Conservation (phyloP, 2,888 invertebrate genomes). For the Drosophila subquinaria region DNA sequence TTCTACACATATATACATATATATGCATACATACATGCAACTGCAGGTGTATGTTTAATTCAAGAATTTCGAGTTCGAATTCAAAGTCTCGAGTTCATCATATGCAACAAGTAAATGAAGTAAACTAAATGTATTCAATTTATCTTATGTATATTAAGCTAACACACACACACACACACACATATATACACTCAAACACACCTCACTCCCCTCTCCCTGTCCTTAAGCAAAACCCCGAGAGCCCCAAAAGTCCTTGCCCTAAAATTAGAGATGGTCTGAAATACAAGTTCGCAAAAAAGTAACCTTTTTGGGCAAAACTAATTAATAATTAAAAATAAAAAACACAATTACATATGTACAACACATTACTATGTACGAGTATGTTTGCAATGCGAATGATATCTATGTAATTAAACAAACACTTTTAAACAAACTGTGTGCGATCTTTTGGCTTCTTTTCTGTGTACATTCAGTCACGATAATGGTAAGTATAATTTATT, state of each 20-base stretch:
- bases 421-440: constrained; percentile 51
- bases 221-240: constrained; percentile 2
- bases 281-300: constrained; percentile 38
- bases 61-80: constrained; percentile 31
- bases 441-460: not conserved
- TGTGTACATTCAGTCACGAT: not conserved
- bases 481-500: not conserved
- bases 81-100: constrained; percentile 29
- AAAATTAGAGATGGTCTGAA: constrained; percentile 62
- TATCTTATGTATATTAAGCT: constrained; percentile 70
- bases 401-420: constrained; percentile 64
- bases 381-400: constrained; percentile 59
- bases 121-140: constrained; percentile 68
- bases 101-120: constrained; percentile 48
- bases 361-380: constrained; percentile 41
- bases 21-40: constrained; percentile 13
- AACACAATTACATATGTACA: not conserved
- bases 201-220: constrained; percentile 20
- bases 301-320: constrained; percentile 27
- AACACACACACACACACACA: constrained; percentile 33
- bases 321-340: constrained; percentile 12
- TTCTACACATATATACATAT: constrained; percentile 26
- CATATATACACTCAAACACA: constrained; percentile 1
- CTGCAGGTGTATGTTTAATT: constrained; percentile 30
- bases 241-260: constrained; percentile 32